Conservation (phyloP, 2,888 invertebrate genomes). For the Bedellia somnulentella region DNA sequence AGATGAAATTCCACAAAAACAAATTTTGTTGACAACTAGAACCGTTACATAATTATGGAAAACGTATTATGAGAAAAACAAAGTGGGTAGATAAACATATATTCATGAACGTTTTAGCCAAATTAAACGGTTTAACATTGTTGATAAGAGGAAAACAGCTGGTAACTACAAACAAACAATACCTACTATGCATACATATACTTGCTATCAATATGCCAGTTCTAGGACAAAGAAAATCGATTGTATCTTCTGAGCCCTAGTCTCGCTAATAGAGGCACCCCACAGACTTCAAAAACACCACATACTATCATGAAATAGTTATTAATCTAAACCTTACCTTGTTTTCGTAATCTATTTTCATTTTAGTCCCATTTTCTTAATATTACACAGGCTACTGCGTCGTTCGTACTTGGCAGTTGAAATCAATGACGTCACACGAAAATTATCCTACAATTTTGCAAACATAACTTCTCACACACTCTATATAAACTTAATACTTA, state of each 20-base stretch:
- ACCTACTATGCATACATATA: no score
- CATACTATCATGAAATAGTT: not conserved
- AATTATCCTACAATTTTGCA: no score
- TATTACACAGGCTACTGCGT: slow-evolving; percentile 65
- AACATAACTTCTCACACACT: slow-evolving; percentile 28
- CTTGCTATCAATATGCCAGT: no score
- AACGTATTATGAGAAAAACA: no score
- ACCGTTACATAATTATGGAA: no score
- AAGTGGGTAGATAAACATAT: no score
- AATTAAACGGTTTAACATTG: not conserved
- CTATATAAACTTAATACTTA: slow-evolving; percentile 19
- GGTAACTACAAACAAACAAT: slow-evolving; percentile 16
- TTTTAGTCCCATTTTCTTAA: slow-evolving; percentile 53
- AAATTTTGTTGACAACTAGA: no score
- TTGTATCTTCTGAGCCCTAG: slow-evolving; percentile 15
- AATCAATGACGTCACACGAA: slow-evolving; percentile 63
- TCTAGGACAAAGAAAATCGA: slow-evolving; percentile 59
- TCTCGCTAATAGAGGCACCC: not conserved
- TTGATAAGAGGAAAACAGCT: slow-evolving; percentile 25
- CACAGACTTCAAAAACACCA: not conserved
- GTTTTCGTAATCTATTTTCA: slow-evolving; percentile 39
- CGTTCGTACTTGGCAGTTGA: slow-evolving; percentile 58
- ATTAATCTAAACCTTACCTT: slow-evolving; percentile 25
- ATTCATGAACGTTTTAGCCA: no score
- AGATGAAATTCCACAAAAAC: no score